phyloP scores from a whole-genome alignment of 2,113 vertebrate genomes.

The Petroica traversi region DNA sequence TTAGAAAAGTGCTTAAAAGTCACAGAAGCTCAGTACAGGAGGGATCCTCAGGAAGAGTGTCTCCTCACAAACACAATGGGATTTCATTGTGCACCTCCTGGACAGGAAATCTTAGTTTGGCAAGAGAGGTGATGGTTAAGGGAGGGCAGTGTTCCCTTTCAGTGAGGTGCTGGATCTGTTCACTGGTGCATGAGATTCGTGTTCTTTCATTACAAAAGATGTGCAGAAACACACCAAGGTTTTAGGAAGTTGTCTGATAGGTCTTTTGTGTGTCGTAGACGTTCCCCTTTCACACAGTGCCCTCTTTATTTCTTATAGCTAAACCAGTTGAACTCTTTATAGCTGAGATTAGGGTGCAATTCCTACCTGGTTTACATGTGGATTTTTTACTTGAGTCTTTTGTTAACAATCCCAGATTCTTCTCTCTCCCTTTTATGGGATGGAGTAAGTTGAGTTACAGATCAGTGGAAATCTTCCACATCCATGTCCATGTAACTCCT shows the following conservation, averaged over 20 bases:
- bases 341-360: not conserved
- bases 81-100: not conserved
- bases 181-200: not conserved
- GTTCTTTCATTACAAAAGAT: not conserved
- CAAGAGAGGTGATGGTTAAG: not conserved
- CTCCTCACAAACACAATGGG: not conserved
- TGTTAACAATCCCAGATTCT: not conserved
- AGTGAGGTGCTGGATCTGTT: not conserved
- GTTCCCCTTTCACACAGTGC: not conserved
- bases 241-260: not conserved
- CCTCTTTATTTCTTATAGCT: not conserved
- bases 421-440: not conserved
- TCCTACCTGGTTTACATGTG: not conserved
- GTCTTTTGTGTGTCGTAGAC: not conserved
- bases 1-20: not conserved
- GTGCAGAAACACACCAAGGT: not conserved
- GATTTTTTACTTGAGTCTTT: not conserved
- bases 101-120: conserved; percentile 7
- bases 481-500: not conserved
- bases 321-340: not conserved
- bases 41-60: not conserved
- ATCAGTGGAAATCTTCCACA: not conserved
- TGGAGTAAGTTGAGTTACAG: not conserved
- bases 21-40: not conserved
- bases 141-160: not conserved